These are phyloP conservation scores for Lucinisca nassula DNA, from an alignment of 2,888 invertebrate species.

Conservation along the genomic window DNA sequence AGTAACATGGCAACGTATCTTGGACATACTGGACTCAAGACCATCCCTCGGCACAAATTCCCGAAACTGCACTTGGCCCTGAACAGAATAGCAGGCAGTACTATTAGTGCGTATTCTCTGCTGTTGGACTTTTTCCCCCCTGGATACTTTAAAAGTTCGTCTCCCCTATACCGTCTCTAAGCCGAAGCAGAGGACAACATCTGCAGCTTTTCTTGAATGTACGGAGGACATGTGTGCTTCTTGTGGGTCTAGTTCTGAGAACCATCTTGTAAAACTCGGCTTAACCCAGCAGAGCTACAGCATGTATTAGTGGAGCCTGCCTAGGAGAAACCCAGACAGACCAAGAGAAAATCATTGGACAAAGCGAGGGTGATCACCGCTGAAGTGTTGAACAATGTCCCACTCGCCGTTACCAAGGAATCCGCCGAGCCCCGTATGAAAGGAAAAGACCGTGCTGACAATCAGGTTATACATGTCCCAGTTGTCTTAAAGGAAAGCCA, in stretches of 20 bases:
- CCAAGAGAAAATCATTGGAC: background rate
- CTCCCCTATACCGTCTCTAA: background rate
- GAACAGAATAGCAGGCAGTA: background rate
- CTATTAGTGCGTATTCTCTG: background rate
- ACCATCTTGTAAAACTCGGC: background rate
- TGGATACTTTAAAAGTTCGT: background rate
- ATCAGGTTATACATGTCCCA: background rate
- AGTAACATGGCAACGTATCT: background rate
- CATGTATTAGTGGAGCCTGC: background rate
- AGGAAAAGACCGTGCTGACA: background rate
- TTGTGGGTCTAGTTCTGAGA: background rate
- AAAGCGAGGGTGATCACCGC: background rate
- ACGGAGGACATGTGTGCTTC: background rate
- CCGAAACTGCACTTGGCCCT: background rate
- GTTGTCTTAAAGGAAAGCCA: background rate
- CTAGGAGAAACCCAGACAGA: background rate
- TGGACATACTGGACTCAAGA: background rate
- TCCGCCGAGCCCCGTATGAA: background rate
- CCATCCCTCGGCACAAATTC: slow-evolving; percentile 5
- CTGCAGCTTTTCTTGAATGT: background rate
- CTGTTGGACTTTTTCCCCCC: background rate
- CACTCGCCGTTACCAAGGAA: background rate
- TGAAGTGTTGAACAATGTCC: background rate
- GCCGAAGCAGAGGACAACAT: background rate
- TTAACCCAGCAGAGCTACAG: background rate